Evolutionary conservation across 2,888 invertebrate species (phyloP).

Genomic region (Chesias legatella): DNA sequence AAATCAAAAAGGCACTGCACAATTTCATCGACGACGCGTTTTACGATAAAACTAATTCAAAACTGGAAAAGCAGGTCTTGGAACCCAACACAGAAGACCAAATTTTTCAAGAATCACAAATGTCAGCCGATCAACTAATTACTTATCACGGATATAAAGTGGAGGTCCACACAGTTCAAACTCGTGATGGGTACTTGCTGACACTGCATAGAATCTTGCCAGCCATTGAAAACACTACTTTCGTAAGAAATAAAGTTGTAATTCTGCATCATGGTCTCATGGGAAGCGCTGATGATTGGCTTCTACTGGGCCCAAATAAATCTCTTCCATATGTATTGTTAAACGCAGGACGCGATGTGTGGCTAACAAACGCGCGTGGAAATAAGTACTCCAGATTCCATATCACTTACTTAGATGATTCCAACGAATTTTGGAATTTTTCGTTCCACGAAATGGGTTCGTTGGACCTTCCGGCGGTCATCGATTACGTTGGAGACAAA

Average conservation of each 20-base stretch:
- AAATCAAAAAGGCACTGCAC: slow-evolving; percentile 30
- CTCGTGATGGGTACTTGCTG: slow-evolving; percentile 44
- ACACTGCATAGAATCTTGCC: slow-evolving; percentile 39
- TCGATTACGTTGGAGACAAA: slow-evolving; percentile 36
- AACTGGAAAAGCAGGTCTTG: too few species aligned
- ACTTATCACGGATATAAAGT: slow-evolving; percentile 33
- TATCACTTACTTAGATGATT: slow-evolving; percentile 18
- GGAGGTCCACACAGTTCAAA: slow-evolving; percentile 40
- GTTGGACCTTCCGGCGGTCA: slow-evolving; percentile 42
- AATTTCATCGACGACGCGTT: slow-evolving; percentile 27
- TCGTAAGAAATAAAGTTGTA: slow-evolving; percentile 23
- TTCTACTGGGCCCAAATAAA: slow-evolving; percentile 40
- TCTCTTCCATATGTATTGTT: slow-evolving; percentile 58
- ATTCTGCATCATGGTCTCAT: slow-evolving; percentile 47
- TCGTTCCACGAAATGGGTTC: slow-evolving; percentile 54
- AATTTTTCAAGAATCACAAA: neutral
- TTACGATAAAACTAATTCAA: slow-evolving; percentile 4
- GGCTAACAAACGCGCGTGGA: slow-evolving; percentile 70
- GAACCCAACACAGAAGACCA: neutral
- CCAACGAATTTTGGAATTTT: slow-evolving; percentile 46
- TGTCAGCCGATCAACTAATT: slow-evolving; percentile 23
- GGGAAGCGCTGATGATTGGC: slow-evolving; percentile 51
- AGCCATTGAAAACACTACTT: neutral
- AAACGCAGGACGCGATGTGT: slow-evolving; percentile 77
- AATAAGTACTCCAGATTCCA: slow-evolving; percentile 46